Evolutionary conservation across 92 coral and sea anemone genomes (phyloP), one percentile per base, ranked within the genome.

Genomic region (Bergia sp.): DNA sequence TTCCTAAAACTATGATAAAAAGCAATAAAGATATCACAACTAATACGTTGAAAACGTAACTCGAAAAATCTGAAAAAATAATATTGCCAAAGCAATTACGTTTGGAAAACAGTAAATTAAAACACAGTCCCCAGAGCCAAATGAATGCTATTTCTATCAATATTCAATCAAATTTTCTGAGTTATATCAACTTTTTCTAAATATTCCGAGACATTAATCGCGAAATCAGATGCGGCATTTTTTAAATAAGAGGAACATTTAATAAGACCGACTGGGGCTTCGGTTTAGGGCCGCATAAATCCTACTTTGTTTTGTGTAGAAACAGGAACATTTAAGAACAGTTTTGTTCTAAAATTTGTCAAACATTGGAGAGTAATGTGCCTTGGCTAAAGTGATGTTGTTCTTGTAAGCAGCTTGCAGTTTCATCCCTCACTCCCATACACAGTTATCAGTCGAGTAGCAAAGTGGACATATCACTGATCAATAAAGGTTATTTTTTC

Each of bases 1-100:
- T 76, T 76, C 36, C 80, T 2, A 41, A 38, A 76, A 76, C 49
- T 39, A 4, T 76, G 80, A 76, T 36, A 76, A 76, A 76, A 75
- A 3, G n/a, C 23, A 76, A 76, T 41, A 41, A 37, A 76, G 10
- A 76, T n/a, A 76, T 76, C 16, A 76, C 21, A n/a, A 44, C n/a
- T 40, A 76, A 40, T 1, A 21, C 45, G 80, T 41, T 41, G 80
- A 16, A 42, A 76, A 76, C 80, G 7, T 41, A 18, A 41, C 40
- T 41, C 3, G 2, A 18, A 61, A 21, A 61, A 61, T 61, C n/a
- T 61, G 1, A 20, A 15, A 5, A 50, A 50, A 53, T 29, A 53
- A 61, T 18, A 40, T 76, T 29, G 80, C 80, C 80, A 40, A 3
- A 3, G 29, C 69, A 61, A 1, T 18, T 18, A 61, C 69, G 7